Evolutionary conservation across 1,140 invertebrate genomes (phyloP).

Genomic region (Chlorops oryzae): DNA sequence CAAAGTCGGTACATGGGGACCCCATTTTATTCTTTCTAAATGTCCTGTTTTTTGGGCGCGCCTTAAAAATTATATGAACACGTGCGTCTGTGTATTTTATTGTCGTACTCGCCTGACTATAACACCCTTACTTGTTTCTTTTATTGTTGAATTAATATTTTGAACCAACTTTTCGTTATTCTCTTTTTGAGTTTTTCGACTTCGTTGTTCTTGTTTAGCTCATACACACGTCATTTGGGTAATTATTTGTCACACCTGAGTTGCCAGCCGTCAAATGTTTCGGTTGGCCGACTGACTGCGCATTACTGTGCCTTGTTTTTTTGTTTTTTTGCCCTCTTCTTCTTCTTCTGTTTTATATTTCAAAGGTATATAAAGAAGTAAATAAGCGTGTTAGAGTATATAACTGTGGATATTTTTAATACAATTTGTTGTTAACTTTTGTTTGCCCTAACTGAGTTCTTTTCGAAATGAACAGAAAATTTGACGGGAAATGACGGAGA

Average conservation of each 20-base stretch:
- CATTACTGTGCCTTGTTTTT: constrained; percentile 10
- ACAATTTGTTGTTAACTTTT: too few species aligned
- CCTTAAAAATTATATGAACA: background rate
- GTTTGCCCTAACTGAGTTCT: too few species aligned
- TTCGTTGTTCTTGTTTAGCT: background rate
- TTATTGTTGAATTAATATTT: background rate
- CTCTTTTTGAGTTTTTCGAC: background rate
- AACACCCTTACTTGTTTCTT: too few species aligned
- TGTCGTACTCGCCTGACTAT: too few species aligned
- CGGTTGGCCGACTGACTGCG: constrained; percentile 1
- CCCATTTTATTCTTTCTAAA: too few species aligned
- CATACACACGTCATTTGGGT: constrained; percentile 22
- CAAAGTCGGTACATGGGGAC: too few species aligned
- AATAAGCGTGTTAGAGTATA: too few species aligned
- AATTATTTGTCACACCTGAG: constrained; percentile 46
- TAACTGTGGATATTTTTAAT: too few species aligned
- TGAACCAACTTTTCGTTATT: background rate
- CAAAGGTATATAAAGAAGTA: too few species aligned
- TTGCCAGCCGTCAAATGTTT: constrained; percentile 21
- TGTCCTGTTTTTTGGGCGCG: too few species aligned
- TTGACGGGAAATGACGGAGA: too few species aligned
- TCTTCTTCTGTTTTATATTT: constrained; percentile 15
- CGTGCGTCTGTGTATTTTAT: background rate
- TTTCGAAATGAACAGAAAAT: too few species aligned
- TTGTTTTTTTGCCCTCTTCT: constrained; percentile 24